Percentiles rank a stretch among this genome's conserved stretches.
Evolutionary conservation across 2,888 invertebrate species (phyloP).

Genomic region (Eupithecia subumbrata): DNA sequence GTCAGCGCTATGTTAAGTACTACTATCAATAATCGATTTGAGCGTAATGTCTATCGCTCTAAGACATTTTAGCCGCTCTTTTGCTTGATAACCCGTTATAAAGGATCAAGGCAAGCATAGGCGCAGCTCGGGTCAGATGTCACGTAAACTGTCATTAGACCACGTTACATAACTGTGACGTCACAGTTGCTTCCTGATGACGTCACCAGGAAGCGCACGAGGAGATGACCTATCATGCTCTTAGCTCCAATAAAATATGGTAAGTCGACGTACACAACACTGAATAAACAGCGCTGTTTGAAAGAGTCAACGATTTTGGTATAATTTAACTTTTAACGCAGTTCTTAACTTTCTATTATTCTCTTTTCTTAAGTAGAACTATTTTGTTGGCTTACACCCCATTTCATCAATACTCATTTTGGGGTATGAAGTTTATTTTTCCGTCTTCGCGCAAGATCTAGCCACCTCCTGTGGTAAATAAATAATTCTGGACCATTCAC

Average conservation of each 20-base stretch:
- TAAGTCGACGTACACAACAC: background rate
- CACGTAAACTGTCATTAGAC: background rate
- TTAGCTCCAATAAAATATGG: background rate
- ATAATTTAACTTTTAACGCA: too few relatives aligned
- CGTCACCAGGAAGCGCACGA: background rate
- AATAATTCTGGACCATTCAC: too few relatives aligned
- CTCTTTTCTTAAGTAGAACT: too few relatives aligned
- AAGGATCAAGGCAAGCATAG: background rate
- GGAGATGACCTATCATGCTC: conserved; percentile 2
- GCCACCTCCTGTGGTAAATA: too few relatives aligned
- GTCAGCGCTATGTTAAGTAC: too few relatives aligned
- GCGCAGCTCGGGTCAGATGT: background rate
- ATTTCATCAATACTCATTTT: too few relatives aligned
- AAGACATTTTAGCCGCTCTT: too few relatives aligned
- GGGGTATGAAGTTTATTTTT: too few relatives aligned
- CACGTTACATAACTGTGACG: background rate
- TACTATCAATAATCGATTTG: too few relatives aligned
- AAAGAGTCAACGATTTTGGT: background rate
- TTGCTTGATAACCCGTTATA: background rate
- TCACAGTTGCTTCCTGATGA: conserved; percentile 2
- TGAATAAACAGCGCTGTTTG: background rate
- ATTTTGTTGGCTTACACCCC: too few relatives aligned
- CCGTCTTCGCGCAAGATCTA: too few relatives aligned
- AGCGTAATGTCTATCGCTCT: background rate
- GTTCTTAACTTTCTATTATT: too few relatives aligned